Base-by-base conservation (phyloP, 2,888 invertebrate species). In the Linnaemya tessellans region DNA sequence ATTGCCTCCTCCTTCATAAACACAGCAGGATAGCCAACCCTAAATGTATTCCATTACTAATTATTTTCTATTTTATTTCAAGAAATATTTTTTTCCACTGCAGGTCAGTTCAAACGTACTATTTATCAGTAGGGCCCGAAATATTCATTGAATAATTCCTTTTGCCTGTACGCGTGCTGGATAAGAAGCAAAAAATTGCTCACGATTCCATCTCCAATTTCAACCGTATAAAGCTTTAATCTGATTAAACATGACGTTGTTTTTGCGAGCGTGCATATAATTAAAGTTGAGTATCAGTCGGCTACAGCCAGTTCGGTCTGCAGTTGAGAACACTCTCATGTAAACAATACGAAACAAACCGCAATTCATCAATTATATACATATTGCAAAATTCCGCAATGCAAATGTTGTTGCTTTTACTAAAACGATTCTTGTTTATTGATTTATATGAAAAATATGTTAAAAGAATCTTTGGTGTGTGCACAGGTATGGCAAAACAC, bases 211-310 rank as follows among this genome's bases (percentile, higher is more conserved):
- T 43, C 30, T 11, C 20, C 68, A 15, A 22, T 65, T 56, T 49
- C 43, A 35, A n/a, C 41, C 73, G 30, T 73, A 46, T 73, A 83
- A 60, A 80, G 83, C 73, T 67, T 18, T 68, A 68, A 68, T 78
- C 68, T 22, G 64, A 43, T 54, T 56, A 67, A 60, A 20, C 43
- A 67, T 71, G 20, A 25, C 75, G 30, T 41, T 62, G 20, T 43
- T 77, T 71, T 73, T 67, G 51, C 38, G 41, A 64, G 64, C 25
- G 51, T 75, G 18, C 13, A 65, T 65, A 20, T 41, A 41, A 65
- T 43, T 62, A 49, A 38, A 22, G n/a, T 43, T 79, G 70, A 60
- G 60, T 51, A 70, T 43, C 18, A 18, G 49, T 38, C 22, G 58
- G 1, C 30, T 15, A n/a, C 35, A 22, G 51, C 62, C 51, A 70